Conservation (phyloP, 2,888 invertebrate species). For the Pimpla rufipes region DNA sequence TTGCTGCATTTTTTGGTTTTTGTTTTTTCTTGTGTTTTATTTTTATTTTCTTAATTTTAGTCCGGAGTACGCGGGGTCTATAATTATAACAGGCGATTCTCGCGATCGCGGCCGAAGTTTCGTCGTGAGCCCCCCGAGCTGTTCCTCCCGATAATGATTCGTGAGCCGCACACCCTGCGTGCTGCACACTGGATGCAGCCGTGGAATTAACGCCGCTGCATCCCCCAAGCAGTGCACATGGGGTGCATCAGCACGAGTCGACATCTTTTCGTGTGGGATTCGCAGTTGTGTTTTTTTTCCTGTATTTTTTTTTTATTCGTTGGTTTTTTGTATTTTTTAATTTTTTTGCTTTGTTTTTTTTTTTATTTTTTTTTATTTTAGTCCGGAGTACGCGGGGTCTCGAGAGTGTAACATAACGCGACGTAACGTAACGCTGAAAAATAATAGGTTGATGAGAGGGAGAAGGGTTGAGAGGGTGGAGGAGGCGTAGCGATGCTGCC, state of each 20-base stretch:
- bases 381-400: slow-evolving; percentile 67
- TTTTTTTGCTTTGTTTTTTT: slow-evolving; percentile 29
- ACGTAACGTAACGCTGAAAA: slow-evolving; percentile 83
- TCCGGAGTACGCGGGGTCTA: slow-evolving; percentile 67
- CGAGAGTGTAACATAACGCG: slow-evolving; percentile 79
- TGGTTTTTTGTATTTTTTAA: slow-evolving; percentile 7
- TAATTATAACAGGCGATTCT: slow-evolving; percentile 44
- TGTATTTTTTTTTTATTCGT: neutral
- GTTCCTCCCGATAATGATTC: neutral
- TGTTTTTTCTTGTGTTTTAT: slow-evolving; percentile 11
- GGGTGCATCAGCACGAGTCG: slow-evolving; percentile 24
- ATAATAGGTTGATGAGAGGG: slow-evolving; percentile 81
- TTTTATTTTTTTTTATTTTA: slow-evolving; percentile 38
- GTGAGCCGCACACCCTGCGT: no score
- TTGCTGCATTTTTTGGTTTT: neutral
- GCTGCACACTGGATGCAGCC: slow-evolving; percentile 19
- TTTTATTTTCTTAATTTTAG: slow-evolving; percentile 37
- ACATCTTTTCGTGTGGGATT: slow-evolving; percentile 34
- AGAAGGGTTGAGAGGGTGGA: slow-evolving; percentile 61
- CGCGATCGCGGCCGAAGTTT: slow-evolving; percentile 18
- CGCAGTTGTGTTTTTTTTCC: slow-evolving; percentile 23
- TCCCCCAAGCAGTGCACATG: slow-evolving; percentile 13
- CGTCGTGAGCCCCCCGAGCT: neutral
- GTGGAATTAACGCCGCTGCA: slow-evolving; percentile 49
- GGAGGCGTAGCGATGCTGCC: neutral